Base-by-base conservation (phyloP, 2,113 vertebrate species). In the Marcusenius ussheri region DNA sequence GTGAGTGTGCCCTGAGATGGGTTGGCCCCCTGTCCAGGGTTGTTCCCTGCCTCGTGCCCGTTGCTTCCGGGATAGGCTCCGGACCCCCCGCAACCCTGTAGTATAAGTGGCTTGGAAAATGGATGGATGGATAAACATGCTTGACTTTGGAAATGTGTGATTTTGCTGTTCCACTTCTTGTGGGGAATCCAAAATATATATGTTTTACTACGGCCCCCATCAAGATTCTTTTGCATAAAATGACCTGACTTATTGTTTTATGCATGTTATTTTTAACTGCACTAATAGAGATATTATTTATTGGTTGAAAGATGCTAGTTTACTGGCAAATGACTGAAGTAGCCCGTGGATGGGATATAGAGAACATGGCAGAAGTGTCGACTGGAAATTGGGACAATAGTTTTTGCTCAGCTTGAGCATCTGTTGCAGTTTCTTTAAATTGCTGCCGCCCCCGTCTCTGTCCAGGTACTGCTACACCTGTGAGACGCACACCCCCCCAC, bases 401-500 rank as follows among this genome's bases (percentile, higher is more conserved):
- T 31, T 77, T 13, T 74, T 35, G 31, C n/a, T 83, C 42, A 45
- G 15, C 15, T 45, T 42, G 42, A 39, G 77, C 42, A 80, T 84
- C 3, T 47, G 83, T 8, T 11, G 4, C 49, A n/a, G 85, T 27
- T 35, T 17, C 85, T 56, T 53, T 53, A 39, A 53, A 49, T 8
- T 11, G 27, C 46, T 87, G 39, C 84, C 49, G 0, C 45, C 3
- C 21, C 84, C 42, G 70, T 77, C 89, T 42, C 87, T 6, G 87
- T 24, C 42, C 93, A 98, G 97, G 90, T 98, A 96, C 93, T 98
- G 97, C 93, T 97, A 97, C 90, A 93, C 95, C 2, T 98, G 97
- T 39, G 97, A 98, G 92, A 96, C 96, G 4, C 97, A 98, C 94
- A 97, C 97, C 56, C 97, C 97, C 0, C 97, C 97, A 0, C 96